Conservation (phyloP, 1,140 invertebrate species). For the Megathymus violae region DNA sequence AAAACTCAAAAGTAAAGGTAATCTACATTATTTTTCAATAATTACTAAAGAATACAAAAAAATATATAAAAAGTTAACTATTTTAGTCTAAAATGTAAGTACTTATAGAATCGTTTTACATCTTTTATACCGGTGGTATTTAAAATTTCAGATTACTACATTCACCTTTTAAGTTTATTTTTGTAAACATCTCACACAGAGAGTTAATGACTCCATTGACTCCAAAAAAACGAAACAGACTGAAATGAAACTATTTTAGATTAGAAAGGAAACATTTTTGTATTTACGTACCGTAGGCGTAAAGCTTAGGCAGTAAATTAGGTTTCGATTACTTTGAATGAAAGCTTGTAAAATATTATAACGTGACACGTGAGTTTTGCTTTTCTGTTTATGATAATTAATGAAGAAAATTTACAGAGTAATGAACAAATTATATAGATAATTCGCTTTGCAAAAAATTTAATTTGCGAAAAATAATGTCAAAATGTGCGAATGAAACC, state of each 20-base stretch:
- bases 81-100: too few species aligned
- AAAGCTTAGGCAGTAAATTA: slow-evolving; percentile 2
- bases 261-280: slow-evolving; percentile 4
- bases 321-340: background rate
- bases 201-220: slow-evolving; percentile 13
- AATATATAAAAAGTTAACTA: too few species aligned
- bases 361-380: too few species aligned
- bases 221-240: slow-evolving; percentile 11
- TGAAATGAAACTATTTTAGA: slow-evolving; percentile 7
- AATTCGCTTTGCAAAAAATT: background rate
- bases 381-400: too few species aligned
- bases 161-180: slow-evolving; percentile 1
- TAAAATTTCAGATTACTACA: too few species aligned
- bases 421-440: background rate
- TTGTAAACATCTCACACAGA: slow-evolving; percentile 12
- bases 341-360: too few species aligned
- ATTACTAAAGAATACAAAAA: too few species aligned
- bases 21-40: too few species aligned
- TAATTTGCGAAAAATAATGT: slow-evolving; percentile 10
- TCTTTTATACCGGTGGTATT: too few species aligned
- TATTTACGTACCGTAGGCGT: slow-evolving; percentile 11
- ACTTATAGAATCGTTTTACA: too few species aligned
- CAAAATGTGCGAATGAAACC: background rate
- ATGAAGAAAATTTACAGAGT: too few species aligned
- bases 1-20: too few species aligned